A percentile compares a stretch with the other conserved stretches of the same genome.
Evolutionary conservation across 2,113 vertebrate genomes (phyloP).

Genomic region (Archocentrus centrarchus): DNA sequence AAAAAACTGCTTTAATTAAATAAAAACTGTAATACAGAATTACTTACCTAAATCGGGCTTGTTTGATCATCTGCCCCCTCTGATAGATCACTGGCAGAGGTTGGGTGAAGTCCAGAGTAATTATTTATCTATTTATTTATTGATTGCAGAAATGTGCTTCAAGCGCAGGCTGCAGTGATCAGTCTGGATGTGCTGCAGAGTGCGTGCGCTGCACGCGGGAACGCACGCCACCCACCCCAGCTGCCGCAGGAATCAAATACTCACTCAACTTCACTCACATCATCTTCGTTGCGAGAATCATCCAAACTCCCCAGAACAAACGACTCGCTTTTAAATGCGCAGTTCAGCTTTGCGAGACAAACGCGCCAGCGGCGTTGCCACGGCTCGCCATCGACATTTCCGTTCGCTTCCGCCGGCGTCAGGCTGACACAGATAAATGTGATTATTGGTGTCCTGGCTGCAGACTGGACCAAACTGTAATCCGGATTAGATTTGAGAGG

Average conservation of each 20-base stretch:
- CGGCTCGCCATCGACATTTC: background rate
- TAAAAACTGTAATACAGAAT: background rate
- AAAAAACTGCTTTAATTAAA: too few relatives aligned
- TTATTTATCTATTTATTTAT: background rate
- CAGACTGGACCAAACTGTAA: conserved; percentile 60
- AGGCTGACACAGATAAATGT: conserved; percentile 51
- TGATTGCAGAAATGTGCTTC: conserved; percentile 4
- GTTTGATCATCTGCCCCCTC: conserved; percentile 10
- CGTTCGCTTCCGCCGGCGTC: conserved; percentile 18
- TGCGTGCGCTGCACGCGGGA: conserved; percentile 25
- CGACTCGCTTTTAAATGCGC: background rate
- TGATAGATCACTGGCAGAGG: conserved; percentile 7
- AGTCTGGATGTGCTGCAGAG: conserved; percentile 57
- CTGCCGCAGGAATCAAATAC: background rate
- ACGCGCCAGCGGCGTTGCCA: background rate
- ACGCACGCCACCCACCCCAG: conserved; percentile 21
- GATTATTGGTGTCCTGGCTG: conserved; percentile 60
- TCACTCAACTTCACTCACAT: conserved; percentile 25
- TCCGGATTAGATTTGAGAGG: conserved; percentile 71
- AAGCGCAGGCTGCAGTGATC: conserved; percentile 52
- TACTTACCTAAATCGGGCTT: conserved; percentile 41
- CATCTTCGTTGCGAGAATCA: background rate
- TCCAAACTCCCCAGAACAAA: background rate
- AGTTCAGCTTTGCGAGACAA: background rate
- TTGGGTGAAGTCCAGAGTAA: background rate